Base-by-base conservation (phyloP, 1,140 invertebrate genomes). In the Vollenhovia emeryi region DNA sequence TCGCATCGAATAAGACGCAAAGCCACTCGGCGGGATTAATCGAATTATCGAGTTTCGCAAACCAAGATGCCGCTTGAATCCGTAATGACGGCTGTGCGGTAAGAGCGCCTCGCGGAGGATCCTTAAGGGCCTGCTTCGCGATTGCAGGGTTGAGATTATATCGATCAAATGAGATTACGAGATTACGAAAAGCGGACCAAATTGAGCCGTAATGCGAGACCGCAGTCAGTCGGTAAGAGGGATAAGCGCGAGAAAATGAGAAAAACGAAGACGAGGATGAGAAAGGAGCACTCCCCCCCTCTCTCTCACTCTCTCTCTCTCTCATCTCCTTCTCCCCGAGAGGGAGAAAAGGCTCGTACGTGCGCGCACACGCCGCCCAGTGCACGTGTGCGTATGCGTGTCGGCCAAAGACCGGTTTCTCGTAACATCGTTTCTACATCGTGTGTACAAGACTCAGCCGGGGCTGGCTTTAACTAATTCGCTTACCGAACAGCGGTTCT, bases 381-480 rank as follows among this genome's bases (percentile, higher is more conserved):
- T n/a, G 48, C 48, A 50, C 15, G 74, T 76, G 74, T 45, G 27
- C 52, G 86, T 87, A 55, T 87, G 60, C 73, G 36, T 59, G 76
- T 76, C 71, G 85, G 84, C 74, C 85, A 91, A 82, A 93, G 91
- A 94, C 92, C 92, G 93, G 92, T 93, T 93, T 92, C 92, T 91
- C 91, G 91, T 93, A 93, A 93, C 92, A 93, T 86, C 88, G 92
- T 91, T 93, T 89, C 92, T 92, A 93, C 93, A 93, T 93, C 91
- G 93, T 93, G 91, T 93, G 92, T 93, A 93, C 93, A 93, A 93
- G 88, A 89, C 87, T 86, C 71, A 60, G 68, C 84, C 90, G 86
- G 91, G 88, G 43, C 62, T 90, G 91, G 91, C 91, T 93, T 89
- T 92, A 92, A 92, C 92, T 93, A 93, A 93, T 93, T 93, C 92